These are phyloP conservation scores for Didymodactylos carnosus DNA, from an alignment of 2,888 invertebrate species.

Conservation along the genomic window DNA sequence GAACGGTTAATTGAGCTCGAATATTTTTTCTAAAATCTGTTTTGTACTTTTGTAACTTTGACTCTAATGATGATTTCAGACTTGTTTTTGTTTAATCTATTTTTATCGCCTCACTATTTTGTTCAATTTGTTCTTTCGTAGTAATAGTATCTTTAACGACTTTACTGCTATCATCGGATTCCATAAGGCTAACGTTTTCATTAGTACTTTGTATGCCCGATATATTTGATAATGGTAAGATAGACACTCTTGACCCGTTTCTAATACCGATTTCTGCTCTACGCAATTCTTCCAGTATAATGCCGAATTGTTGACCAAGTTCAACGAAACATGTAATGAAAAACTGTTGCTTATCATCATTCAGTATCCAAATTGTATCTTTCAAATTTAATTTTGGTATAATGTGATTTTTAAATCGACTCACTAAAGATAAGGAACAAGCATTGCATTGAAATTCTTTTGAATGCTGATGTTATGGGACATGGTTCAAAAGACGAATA, in stretches of 20 bases:
- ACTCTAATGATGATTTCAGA: too few species aligned
- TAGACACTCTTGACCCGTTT: not conserved
- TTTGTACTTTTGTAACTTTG: too few species aligned
- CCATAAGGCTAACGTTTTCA: too few species aligned
- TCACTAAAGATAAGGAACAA: not conserved
- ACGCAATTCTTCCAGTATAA: not conserved
- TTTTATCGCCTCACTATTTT: too few species aligned
- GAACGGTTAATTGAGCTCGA: not conserved
- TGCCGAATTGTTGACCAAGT: not conserved
- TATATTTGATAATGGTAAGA: not conserved
- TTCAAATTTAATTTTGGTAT: not conserved
- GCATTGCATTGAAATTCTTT: not conserved
- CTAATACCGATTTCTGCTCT: not conserved
- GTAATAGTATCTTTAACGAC: not conserved
- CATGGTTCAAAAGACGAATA: too few species aligned
- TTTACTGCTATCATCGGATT: too few species aligned
- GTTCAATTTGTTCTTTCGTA: not conserved
- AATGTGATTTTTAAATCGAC: not conserved
- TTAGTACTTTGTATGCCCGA: not conserved
- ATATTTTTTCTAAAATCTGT: not conserved
- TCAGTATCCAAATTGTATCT: not conserved
- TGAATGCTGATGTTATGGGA: not conserved
- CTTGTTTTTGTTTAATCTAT: too few species aligned
- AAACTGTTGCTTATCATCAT: not conserved
- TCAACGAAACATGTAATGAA: not conserved